Conservation (phyloP, 2,888 invertebrate species). For the Cheilosia pagana region DNA sequence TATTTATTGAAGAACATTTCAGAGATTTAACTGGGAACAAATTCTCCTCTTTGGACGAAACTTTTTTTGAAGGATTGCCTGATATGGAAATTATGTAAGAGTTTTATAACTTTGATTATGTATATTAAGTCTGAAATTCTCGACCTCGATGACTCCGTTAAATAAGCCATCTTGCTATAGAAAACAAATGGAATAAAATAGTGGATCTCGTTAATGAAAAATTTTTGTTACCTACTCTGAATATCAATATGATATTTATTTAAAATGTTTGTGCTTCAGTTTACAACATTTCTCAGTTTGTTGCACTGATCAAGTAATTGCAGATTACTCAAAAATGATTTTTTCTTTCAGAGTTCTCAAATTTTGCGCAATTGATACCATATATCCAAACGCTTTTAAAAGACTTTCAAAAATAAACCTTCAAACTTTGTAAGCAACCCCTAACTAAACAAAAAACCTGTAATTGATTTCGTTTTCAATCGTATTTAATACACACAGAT, state of each 20-base stretch:
- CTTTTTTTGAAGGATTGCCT: constrained; percentile 80
- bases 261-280: too few relatives aligned
- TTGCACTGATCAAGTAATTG: too few relatives aligned
- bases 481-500: constrained; percentile 78
- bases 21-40: constrained; percentile 84
- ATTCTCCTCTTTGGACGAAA: constrained; percentile 80
- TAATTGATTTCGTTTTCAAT: constrained; percentile 9
- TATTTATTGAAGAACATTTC: constrained; percentile 70
- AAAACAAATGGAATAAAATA: too few relatives aligned
- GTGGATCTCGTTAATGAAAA: too few relatives aligned
- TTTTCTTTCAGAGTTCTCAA: constrained; percentile 82
- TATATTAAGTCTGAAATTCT: background rate
- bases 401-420: constrained; percentile 81
- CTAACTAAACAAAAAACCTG: constrained; percentile 3
- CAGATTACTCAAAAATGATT: too few relatives aligned
- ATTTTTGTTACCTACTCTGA: too few relatives aligned
- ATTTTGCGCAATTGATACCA: constrained; percentile 82
- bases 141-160: background rate
- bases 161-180: background rate
- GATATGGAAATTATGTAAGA: constrained; percentile 84
- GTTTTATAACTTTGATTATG: background rate
- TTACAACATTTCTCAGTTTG: too few relatives aligned
- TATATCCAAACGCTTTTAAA: constrained; percentile 81
- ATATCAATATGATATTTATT: too few relatives aligned
- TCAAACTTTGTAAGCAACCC: constrained; percentile 79